Percentiles rank a stretch among this genome's conserved stretches.
These are phyloP conservation scores for Nephotettix cincticeps DNA, from an alignment of 1,140 invertebrate species.

Conservation along the genomic window DNA sequence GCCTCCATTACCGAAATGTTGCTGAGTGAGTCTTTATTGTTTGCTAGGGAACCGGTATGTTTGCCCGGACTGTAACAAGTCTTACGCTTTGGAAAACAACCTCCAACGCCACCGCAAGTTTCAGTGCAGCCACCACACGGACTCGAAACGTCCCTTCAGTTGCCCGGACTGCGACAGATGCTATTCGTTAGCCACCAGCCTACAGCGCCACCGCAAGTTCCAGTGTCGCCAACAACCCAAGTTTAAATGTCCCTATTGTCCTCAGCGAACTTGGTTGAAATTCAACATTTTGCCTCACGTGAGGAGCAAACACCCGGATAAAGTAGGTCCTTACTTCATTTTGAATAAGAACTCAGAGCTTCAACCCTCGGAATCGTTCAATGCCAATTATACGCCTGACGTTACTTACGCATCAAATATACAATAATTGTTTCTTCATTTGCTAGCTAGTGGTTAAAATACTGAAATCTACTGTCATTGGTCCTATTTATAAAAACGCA, in stretches of 20 bases:
- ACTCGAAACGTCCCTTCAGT: constrained; percentile 46
- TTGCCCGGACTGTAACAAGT: constrained; percentile 51
- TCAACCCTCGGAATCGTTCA: neutral
- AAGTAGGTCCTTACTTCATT: neutral
- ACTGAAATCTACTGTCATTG: too few relatives aligned
- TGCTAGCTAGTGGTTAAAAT: too few relatives aligned
- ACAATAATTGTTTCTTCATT: too few relatives aligned
- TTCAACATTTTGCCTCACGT: constrained; percentile 43
- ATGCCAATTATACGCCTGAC: too few relatives aligned
- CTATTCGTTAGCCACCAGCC: constrained; percentile 53
- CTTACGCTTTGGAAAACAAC: constrained; percentile 53
- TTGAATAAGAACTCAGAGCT: neutral
- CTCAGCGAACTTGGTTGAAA: constrained; percentile 52
- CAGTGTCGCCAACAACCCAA: constrained; percentile 55
- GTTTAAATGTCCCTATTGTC: constrained; percentile 52
- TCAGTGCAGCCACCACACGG: constrained; percentile 54
- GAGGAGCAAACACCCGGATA: neutral
- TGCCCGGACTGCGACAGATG: constrained; percentile 51
- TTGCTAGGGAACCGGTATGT: too few relatives aligned
- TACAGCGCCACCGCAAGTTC: constrained; percentile 54
- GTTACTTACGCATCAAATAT: too few relatives aligned
- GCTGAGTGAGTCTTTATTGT: too few relatives aligned
- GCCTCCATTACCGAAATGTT: too few relatives aligned
- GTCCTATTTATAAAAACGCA: too few relatives aligned
- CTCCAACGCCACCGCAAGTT: constrained; percentile 54